These are phyloP conservation scores for Venusia cambrica DNA, from an alignment of 2,888 invertebrate species.

Conservation along the genomic window DNA sequence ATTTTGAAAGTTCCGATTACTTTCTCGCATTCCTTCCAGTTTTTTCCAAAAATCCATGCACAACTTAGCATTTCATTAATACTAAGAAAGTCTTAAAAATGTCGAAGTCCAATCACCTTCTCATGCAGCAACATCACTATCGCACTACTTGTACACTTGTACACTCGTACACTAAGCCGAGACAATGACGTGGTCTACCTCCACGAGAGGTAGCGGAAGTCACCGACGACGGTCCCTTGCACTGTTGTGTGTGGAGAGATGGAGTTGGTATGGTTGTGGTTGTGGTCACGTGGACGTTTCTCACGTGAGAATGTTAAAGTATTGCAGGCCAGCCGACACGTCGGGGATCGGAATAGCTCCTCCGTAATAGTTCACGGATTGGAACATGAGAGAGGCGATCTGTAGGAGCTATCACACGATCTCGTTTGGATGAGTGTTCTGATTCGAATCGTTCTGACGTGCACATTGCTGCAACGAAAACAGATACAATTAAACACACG, in stretches of 20 bases:
- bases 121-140: slow-evolving; percentile 66
- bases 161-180: too few species aligned
- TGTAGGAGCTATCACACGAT: slow-evolving; percentile 90
- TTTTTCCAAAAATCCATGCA: slow-evolving; percentile 70
- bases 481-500: slow-evolving; percentile 17
- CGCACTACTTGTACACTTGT: slow-evolving; percentile 51
- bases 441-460: slow-evolving; percentile 89
- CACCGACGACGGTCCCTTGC: slow-evolving; percentile 45
- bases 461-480: slow-evolving; percentile 88
- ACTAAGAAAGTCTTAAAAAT: slow-evolving; percentile 60
- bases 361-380: slow-evolving; percentile 82
- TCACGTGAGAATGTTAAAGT: slow-evolving; percentile 69
- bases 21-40: slow-evolving; percentile 65
- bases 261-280: slow-evolving; percentile 47
- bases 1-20: slow-evolving; percentile 44
- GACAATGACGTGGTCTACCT: too few species aligned
- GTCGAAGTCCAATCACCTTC: slow-evolving; percentile 71
- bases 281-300: too few species aligned
- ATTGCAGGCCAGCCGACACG: slow-evolving; percentile 63
- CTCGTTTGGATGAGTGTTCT: slow-evolving; percentile 91
- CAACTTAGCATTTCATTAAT: slow-evolving; percentile 58
- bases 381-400: slow-evolving; percentile 84
- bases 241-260: slow-evolving; percentile 48
- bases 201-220: slow-evolving; percentile 51
- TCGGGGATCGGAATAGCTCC: slow-evolving; percentile 74